A percentile compares a stretch with the other conserved stretches of the same genome.
These are phyloP conservation scores for Ceratotherium simum DNA, from an alignment of 2,113 vertebrate genomes.

Conservation along the genomic window DNA sequence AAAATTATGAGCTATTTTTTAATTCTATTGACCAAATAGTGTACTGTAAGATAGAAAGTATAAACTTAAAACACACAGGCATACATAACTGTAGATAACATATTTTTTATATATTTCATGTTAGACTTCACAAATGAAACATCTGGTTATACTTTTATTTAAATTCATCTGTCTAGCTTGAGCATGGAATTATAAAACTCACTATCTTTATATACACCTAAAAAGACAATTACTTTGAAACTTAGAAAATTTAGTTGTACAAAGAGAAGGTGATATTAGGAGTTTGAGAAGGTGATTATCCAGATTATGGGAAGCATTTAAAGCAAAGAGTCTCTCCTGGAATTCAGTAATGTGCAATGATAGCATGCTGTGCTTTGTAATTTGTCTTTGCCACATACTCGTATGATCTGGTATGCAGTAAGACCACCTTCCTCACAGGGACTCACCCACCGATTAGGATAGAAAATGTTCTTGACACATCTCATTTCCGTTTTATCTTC, in stretches of 20 bases:
- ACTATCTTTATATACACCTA: not conserved
- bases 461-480: not conserved
- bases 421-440: not conserved
- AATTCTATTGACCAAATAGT: not conserved
- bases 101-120: not conserved
- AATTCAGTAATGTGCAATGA: not conserved
- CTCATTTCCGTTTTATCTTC: not conserved
- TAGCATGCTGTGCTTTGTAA: not conserved
- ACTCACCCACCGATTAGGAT: not conserved
- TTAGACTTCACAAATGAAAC: constrained; percentile 48
- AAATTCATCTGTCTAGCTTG: constrained; percentile 27
- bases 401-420: not conserved
- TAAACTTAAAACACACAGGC: constrained; percentile 4
- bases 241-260: constrained; percentile 38
- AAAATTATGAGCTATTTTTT: constrained; percentile 41
- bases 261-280: not conserved
- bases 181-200: constrained; percentile 23
- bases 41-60: not conserved
- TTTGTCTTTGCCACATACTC: not conserved
- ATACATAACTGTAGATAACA: not conserved
- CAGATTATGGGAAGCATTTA: not conserved
- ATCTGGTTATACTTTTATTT: constrained; percentile 11
- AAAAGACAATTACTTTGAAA: constrained; percentile 1
- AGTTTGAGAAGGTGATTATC: constrained; percentile 28
- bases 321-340: not conserved